Percentiles rank a stretch among this genome's conserved stretches.
These are phyloP conservation scores for Ceraclea dissimilis DNA, from an alignment of 2,888 invertebrate genomes.

Conservation along the genomic window DNA sequence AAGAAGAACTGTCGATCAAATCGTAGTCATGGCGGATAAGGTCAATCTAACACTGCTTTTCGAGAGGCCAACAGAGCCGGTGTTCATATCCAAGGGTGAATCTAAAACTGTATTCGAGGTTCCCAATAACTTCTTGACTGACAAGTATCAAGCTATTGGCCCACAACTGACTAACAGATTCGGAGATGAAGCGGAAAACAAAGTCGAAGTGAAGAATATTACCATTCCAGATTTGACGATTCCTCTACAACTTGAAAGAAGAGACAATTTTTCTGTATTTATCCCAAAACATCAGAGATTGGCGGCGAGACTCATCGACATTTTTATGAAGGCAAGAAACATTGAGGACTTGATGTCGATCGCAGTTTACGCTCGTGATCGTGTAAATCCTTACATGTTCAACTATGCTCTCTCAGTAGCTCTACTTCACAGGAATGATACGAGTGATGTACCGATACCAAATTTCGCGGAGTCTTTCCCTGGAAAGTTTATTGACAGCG, in stretches of 20 bases:
- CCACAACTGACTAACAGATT: constrained; percentile 49
- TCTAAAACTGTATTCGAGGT: constrained; percentile 46
- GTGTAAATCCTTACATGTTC: constrained; percentile 67
- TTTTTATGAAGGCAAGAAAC: constrained; percentile 62
- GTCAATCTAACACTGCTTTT: constrained; percentile 46
- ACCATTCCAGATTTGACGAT: constrained; percentile 55
- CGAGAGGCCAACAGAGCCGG: constrained; percentile 57
- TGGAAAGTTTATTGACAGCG: constrained; percentile 71
- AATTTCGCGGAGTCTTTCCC: constrained; percentile 74
- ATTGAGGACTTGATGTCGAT: constrained; percentile 62
- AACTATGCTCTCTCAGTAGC: constrained; percentile 69
- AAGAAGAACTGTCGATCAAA: too few species aligned
- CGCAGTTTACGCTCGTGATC: constrained; percentile 59
- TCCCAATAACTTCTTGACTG: constrained; percentile 41
- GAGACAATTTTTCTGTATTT: constrained; percentile 64
- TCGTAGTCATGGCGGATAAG: neutral
- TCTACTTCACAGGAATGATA: constrained; percentile 61
- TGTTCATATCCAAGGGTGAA: constrained; percentile 56
- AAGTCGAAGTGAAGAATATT: constrained; percentile 53
- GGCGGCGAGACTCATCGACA: constrained; percentile 58
- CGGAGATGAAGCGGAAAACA: constrained; percentile 42
- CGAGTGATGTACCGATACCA: constrained; percentile 61
- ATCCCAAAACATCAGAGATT: constrained; percentile 58
- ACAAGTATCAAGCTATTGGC: constrained; percentile 36
- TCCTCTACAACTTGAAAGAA: constrained; percentile 54